Conservation (phyloP, 1,140 invertebrate genomes). For the Drosophila jambulina region DNA sequence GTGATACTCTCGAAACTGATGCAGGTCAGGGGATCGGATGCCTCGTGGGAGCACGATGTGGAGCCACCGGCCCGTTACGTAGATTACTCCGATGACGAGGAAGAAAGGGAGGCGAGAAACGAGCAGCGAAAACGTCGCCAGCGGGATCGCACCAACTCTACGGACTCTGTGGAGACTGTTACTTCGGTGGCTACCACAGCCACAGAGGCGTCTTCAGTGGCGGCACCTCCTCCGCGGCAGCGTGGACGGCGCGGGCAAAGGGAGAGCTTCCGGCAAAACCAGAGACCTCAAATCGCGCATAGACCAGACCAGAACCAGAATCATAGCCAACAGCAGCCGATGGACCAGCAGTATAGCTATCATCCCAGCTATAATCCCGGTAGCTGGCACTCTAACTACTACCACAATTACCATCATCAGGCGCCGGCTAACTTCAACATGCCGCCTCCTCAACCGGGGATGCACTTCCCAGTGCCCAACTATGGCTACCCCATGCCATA, state of each 20-base stretch:
- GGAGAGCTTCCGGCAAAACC: slow-evolving; percentile 41
- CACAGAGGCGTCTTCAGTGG: slow-evolving; percentile 36
- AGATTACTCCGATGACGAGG: slow-evolving; percentile 96
- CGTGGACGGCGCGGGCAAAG: slow-evolving; percentile 57
- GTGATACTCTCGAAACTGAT: slow-evolving; percentile 90
- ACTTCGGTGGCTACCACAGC: slow-evolving; percentile 32
- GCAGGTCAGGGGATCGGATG: slow-evolving; percentile 92
- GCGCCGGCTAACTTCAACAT: slow-evolving; percentile 65
- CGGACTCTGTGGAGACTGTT: slow-evolving; percentile 56
- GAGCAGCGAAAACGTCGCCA: slow-evolving; percentile 81
- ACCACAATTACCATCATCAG: slow-evolving; percentile 70
- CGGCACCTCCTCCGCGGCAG: slow-evolving; percentile 36
- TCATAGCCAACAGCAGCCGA: slow-evolving; percentile 20
- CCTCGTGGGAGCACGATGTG: slow-evolving; percentile 92
- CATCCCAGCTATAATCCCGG: slow-evolving; percentile 78
- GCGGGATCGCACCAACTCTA: slow-evolving; percentile 62
- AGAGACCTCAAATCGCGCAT: slow-evolving; percentile 12
- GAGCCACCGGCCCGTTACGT: slow-evolving; percentile 90
- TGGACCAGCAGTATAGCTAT: slow-evolving; percentile 63
- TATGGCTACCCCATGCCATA: slow-evolving; percentile 61
- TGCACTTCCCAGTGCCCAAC: slow-evolving; percentile 55
- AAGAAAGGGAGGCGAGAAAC: slow-evolving; percentile 88
- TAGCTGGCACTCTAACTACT: slow-evolving; percentile 84
- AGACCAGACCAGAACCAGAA: slow-evolving; percentile 17
- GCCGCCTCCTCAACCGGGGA: slow-evolving; percentile 52